Percentiles rank a stretch among this genome's conserved stretches.
Conservation (phyloP, 2,888 invertebrate species). For the Eudasyphora cyanicolor region DNA sequence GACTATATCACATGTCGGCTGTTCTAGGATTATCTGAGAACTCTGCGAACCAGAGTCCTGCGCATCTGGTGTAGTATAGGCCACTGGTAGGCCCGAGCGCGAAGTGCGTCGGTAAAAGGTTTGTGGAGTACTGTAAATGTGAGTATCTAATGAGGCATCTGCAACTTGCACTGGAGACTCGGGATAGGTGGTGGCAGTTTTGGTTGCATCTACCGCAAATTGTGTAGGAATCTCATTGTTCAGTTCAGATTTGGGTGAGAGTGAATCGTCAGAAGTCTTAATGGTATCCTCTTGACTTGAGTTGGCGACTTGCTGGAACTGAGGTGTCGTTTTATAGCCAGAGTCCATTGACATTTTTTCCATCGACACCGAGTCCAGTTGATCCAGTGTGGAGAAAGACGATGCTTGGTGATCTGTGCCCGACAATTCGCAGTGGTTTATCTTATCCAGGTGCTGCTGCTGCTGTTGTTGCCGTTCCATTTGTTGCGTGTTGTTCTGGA, state of each 20-base stretch:
- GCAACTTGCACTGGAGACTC: conserved; percentile 26
- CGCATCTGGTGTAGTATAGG: conserved; percentile 70
- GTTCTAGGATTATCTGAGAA: conserved; percentile 69
- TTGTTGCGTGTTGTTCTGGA: conserved; percentile 84
- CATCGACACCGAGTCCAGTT: conserved; percentile 76
- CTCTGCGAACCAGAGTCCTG: conserved; percentile 58
- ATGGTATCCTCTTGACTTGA: conserved; percentile 66
- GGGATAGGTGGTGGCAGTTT: not conserved
- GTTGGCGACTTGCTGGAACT: conserved; percentile 66
- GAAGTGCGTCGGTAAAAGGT: conserved; percentile 76
- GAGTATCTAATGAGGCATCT: conserved; percentile 6
- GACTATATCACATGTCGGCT: conserved; percentile 78
- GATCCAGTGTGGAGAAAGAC: conserved; percentile 75
- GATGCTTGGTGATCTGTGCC: conserved; percentile 73
- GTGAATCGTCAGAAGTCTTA: conserved; percentile 75
- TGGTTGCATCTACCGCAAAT: conserved; percentile 21
- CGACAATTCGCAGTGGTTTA: conserved; percentile 70
- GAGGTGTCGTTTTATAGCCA: conserved; percentile 78
- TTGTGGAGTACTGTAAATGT: conserved; percentile 62
- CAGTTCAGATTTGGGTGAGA: conserved; percentile 75
- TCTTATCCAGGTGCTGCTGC: conserved; percentile 44
- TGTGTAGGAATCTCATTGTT: conserved; percentile 52
- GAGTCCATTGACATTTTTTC: conserved; percentile 79
- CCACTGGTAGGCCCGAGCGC: conserved; percentile 74
- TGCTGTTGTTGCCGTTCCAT: conserved; percentile 73